Base-by-base conservation (phyloP, 2,888 invertebrate genomes). In the Cephus sareptanus region DNA sequence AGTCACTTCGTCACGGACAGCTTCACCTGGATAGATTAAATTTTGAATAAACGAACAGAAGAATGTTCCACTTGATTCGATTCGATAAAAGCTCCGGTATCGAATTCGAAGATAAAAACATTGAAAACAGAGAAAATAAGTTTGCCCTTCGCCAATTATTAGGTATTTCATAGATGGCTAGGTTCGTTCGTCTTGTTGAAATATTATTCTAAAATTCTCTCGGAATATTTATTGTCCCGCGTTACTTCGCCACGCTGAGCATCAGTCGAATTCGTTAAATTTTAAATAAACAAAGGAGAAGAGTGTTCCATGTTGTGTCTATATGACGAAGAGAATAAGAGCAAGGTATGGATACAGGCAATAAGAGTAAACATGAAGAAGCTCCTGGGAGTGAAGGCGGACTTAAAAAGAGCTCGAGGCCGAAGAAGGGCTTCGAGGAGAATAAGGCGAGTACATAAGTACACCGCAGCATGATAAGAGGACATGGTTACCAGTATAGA, bases 401-500 rank as follows among this genome's bases (percentile, higher is more conserved):
- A 56, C 56, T 56, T 56, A 56, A 56, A 56, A 56, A 56, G 56
- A 23, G 56, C 56, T 56, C 23, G 56, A 56, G 56, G 56, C 56
- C 56, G 9, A 56, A 23, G 9, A 56, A 71, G 31, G 71, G 71
- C 31, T 71, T 31, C 31, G 71, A 71, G 71, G 12, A 71, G 31
- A 71, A 12, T 12, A 56, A 56, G 56, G 56, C 56, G 56, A 56
- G 56, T 56, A 56, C 56, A 56, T 15, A 23, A 23, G 56, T 56
- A 56, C 23, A 9, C 9, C 56, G 15, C 9, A 56, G 56, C 15
- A 56, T 23, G 30, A 71, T 33, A 33, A 71, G 15, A 71, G 71
- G 71, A 71, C 9, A 71, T 15, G 31, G 71, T 34, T 71, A 30
- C 71, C 71, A 71, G 31, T 34, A 71, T 34, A 79, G 69, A 74